Evolutionary conservation across 1,140 invertebrate genomes (phyloP).

Genomic region (Caenorhabditis latens): DNA sequence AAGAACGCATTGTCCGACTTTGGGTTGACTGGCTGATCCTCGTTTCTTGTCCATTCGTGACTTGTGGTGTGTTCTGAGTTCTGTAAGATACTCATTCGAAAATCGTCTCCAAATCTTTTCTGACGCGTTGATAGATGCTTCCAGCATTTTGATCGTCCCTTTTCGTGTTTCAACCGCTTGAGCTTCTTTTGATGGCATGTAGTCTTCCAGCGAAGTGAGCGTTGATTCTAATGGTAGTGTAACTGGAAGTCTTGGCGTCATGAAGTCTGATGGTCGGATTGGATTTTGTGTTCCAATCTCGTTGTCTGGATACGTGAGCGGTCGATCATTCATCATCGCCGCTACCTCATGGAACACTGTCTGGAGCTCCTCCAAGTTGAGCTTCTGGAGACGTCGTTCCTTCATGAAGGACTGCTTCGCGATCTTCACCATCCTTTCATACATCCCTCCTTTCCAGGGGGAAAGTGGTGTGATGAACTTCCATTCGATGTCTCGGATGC

Average conservation of each 20-base stretch:
- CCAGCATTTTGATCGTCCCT: not conserved
- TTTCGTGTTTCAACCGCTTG: not conserved
- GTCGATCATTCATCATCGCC: not conserved
- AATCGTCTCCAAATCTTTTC: not conserved
- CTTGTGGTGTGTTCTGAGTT: not conserved
- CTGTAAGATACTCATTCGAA: not conserved
- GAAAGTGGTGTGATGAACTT: constrained; percentile 49
- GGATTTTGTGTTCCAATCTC: not conserved
- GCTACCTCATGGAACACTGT: not conserved
- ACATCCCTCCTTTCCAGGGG: constrained; percentile 59
- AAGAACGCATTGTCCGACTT: not conserved
- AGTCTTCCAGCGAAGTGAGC: not conserved
- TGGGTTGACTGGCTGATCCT: not conserved
- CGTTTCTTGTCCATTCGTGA: not conserved
- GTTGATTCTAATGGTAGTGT: not conserved
- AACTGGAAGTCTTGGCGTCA: not conserved
- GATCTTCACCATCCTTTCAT: constrained; percentile 54
- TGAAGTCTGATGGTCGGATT: not conserved
- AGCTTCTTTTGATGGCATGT: not conserved
- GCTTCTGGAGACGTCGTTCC: not conserved
- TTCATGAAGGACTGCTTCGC: constrained; percentile 36
- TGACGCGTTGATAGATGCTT: not conserved
- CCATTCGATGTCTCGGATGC: constrained; percentile 3
- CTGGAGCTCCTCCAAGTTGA: not conserved
- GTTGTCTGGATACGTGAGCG: not conserved